phyloP scores from a whole-genome alignment of 2,113 vertebrate species.

The Centropus unirufus region DNA sequence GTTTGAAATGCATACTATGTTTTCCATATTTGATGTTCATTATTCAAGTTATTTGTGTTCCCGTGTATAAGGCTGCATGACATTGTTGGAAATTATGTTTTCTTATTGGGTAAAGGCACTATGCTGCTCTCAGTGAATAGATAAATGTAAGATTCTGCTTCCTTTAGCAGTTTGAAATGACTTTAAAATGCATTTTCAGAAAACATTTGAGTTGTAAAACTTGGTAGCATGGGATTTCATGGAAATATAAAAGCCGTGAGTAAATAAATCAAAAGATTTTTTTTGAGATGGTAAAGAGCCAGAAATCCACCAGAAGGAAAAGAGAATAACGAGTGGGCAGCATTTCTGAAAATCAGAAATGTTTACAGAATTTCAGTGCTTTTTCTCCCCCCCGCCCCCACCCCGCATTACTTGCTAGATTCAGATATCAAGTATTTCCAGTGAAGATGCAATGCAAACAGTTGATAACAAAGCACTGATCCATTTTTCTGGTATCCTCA shows the following conservation, averaged over 20 bases:
- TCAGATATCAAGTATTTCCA: not conserved
- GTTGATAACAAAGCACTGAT: not conserved
- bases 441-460: not conserved
- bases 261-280: constrained; percentile 10
- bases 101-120: not conserved
- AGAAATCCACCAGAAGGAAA: constrained; percentile 20
- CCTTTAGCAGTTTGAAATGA: not conserved
- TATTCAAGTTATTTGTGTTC: not conserved
- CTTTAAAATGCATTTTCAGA: constrained; percentile 7
- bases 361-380: not conserved
- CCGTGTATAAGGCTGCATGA: not conserved
- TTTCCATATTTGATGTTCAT: not conserved
- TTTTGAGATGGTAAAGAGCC: not conserved
- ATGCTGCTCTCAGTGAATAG: not conserved
- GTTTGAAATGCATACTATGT: not conserved
- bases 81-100: not conserved
- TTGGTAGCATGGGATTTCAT: not conserved
- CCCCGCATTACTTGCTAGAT: not conserved
- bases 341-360: constrained; percentile 33
- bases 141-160: not conserved
- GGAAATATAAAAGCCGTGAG: not conserved
- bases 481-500: constrained; percentile 2
- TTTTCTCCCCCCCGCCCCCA: not conserved
- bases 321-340: not conserved
- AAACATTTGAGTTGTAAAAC: not conserved